Evolutionary conservation across 1,140 invertebrate species (phyloP), one percentile per base, ranked within the genome.

Genomic region (Bicyclus anynana): DNA sequence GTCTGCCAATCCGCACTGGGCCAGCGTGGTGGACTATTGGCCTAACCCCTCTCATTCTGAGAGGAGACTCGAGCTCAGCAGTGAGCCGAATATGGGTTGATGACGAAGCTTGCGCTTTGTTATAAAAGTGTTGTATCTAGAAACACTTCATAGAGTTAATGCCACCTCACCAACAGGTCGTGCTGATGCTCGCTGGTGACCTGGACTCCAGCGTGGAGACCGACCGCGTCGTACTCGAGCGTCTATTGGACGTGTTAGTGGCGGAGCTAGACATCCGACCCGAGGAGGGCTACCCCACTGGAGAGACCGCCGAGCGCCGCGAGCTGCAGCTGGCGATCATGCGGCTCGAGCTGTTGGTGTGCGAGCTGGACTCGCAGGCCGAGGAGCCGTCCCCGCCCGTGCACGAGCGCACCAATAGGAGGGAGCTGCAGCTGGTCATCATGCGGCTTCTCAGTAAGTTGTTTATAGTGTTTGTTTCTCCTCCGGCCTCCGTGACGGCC

Each of bases 131-230:
- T n/a, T n/a, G n/a, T n/a, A n/a, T n/a, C n/a, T n/a, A n/a, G n/a
- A n/a, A n/a, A n/a, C n/a, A n/a, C n/a, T n/a, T n/a, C n/a, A n/a
- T n/a, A n/a, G n/a, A n/a, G n/a, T n/a, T n/a, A n/a, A n/a, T n/a
- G n/a, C n/a, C n/a, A n/a, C n/a, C n/a, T n/a, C n/a, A n/a, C n/a
- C n/a, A 21, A 6, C 66, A 95, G 94, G 95, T 97, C 3, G 89
- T 98, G 2, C 89, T 98, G 4, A 97, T 98, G 93, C 89, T 99
- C 21, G 96, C 96, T 3, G 93, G 94, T 38, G 97, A 98, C 85
- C 90, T 98, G 6, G 96, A 98, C 84, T 94, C 94, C 2, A 93
- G 93, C 71, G 93, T 94, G 10, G 96, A 97, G 64, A 91, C 93
- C 40, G 96, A 98, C 69, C 92, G 93, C 65, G 89, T 90, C 0